Evolutionary conservation across 2,888 invertebrate genomes (phyloP).

Genomic region (Polyommatus icarus): DNA sequence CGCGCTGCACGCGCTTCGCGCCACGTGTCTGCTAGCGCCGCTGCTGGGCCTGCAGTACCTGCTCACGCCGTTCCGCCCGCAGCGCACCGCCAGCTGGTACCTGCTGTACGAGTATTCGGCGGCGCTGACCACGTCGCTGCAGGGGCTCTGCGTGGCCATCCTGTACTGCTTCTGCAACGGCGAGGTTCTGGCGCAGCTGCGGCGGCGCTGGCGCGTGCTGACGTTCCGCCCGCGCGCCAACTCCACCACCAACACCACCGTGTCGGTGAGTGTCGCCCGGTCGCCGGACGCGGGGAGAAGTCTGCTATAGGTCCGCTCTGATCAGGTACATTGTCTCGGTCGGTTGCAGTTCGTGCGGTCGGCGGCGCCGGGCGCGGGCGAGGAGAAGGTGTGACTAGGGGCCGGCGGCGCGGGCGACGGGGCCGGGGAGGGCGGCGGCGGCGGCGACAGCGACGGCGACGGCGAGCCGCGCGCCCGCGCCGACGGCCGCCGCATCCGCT

Average conservation of each 20-base stretch:
- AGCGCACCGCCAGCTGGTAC: conserved; percentile 85
- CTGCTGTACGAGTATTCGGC: conserved; percentile 90
- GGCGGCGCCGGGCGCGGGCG: conserved; percentile 82
- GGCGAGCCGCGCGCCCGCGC: conserved; percentile 42
- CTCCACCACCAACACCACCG: conserved; percentile 92
- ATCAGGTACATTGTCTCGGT: conserved; percentile 21
- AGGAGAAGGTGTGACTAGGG: conserved; percentile 90
- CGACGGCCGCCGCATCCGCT: conserved; percentile 61
- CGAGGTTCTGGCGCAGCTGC: conserved; percentile 94
- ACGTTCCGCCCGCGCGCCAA: conserved; percentile 89
- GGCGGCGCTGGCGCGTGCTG: conserved; percentile 91
- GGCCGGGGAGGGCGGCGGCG: conserved; percentile 66
- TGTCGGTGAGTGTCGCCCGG: conserved; percentile 84
- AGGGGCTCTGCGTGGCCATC: conserved; percentile 95
- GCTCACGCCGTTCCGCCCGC: conserved; percentile 91
- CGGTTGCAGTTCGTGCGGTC: conserved; percentile 88
- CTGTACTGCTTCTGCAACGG: conserved; percentile 97
- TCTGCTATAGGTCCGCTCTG: not conserved
- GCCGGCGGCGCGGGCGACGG: conserved; percentile 51
- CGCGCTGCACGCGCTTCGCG: conserved; percentile 87
- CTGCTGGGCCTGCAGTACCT: conserved; percentile 95
- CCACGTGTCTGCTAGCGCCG: conserved; percentile 93
- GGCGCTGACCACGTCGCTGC: conserved; percentile 92
- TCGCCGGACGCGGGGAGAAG: not conserved
- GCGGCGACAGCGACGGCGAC: conserved; percentile 36